phyloP scores from a whole-genome alignment of 1,140 invertebrate genomes.

The Drosophila equinoxialis region DNA sequence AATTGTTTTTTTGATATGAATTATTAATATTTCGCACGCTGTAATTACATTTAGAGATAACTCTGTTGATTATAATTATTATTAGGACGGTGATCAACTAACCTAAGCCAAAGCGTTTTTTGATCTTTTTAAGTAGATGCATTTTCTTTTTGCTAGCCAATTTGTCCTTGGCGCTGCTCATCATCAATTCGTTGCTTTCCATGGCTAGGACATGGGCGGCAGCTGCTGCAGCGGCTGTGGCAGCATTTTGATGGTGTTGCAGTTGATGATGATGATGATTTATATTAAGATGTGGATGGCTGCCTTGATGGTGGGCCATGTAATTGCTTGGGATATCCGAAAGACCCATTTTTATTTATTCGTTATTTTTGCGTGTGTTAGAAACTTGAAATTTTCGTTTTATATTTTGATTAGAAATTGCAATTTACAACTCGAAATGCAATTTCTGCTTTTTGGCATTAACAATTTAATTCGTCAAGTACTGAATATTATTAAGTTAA shows the following conservation, averaged over 20 bases:
- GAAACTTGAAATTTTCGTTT: background rate
- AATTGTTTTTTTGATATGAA: slow-evolving; percentile 44
- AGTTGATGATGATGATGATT: slow-evolving; percentile 49
- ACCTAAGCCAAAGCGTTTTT: slow-evolving; percentile 84
- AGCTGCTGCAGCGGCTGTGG: slow-evolving; percentile 53
- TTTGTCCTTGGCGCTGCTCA: slow-evolving; percentile 77
- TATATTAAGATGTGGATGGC: slow-evolving; percentile 51
- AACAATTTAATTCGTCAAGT: slow-evolving; percentile 13
- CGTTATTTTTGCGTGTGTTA: slow-evolving; percentile 16
- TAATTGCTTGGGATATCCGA: slow-evolving; percentile 78
- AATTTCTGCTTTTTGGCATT: slow-evolving; percentile 9
- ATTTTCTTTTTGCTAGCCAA: slow-evolving; percentile 84
- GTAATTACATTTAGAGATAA: slow-evolving; percentile 37
- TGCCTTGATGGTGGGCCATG: slow-evolving; percentile 61
- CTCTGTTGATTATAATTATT: slow-evolving; percentile 7
- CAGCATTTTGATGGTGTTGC: slow-evolving; percentile 45
- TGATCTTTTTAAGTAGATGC: slow-evolving; percentile 84
- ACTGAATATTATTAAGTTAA: slow-evolving; percentile 6
- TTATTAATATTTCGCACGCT: slow-evolving; percentile 70
- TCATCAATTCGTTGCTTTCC: slow-evolving; percentile 68
- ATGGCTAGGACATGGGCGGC: slow-evolving; percentile 69
- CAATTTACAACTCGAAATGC: slow-evolving; percentile 10
- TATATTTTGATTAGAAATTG: slow-evolving; percentile 16
- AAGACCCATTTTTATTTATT: slow-evolving; percentile 64
- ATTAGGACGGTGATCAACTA: slow-evolving; percentile 63